phyloP scores from a whole-genome alignment of 2,888 invertebrate species.

The Habrosyne pyritoides region DNA sequence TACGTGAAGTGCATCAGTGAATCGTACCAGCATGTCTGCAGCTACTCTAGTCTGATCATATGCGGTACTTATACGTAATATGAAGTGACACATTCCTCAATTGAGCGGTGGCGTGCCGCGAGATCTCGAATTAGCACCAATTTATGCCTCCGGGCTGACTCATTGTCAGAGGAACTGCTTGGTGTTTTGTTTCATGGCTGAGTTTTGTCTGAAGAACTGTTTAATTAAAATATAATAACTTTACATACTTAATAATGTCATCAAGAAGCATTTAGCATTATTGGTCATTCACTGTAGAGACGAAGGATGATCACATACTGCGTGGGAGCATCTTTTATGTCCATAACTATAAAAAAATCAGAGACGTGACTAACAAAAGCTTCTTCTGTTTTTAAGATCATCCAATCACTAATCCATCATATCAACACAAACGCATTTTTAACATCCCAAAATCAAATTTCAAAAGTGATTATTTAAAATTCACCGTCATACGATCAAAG shows the following conservation, averaged over 20 bases:
- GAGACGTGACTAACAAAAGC: background rate
- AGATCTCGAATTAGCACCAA: constrained; percentile 81
- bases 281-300: background rate
- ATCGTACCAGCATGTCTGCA: constrained; percentile 10
- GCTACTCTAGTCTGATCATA: constrained; percentile 14
- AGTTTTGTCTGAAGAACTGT: background rate
- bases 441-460: background rate
- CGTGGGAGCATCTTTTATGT: no score
- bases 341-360: no score
- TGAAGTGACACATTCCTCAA: constrained; percentile 81
- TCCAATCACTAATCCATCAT: background rate
- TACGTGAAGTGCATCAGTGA: background rate
- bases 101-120: constrained; percentile 68
- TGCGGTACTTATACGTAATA: constrained; percentile 42
- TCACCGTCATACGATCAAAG: background rate
- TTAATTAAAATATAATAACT: background rate
- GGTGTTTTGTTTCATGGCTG: constrained; percentile 26
- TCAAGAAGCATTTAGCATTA: no score
- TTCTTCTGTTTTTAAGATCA: background rate
- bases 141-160: constrained; percentile 77
- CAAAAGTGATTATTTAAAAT: background rate
- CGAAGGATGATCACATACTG: no score
- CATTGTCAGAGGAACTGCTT: constrained; percentile 43
- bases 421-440: background rate
- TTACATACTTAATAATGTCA: no score